A percentile compares a stretch with the other conserved stretches of the same genome.
phyloP scores from a whole-genome alignment of 2,113 vertebrate genomes.

The Hystrix brachyura region DNA sequence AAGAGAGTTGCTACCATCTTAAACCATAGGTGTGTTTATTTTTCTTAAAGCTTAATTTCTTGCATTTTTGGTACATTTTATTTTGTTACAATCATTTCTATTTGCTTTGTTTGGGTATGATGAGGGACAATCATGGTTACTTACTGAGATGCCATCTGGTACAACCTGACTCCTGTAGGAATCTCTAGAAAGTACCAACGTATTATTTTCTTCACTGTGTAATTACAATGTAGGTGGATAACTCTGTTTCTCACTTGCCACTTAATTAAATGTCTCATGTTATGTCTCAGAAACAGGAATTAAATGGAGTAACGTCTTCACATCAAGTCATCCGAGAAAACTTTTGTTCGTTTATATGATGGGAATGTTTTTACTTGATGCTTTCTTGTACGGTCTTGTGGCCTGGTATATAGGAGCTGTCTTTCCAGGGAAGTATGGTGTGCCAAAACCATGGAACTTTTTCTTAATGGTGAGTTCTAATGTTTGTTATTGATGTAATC shows the following conservation, averaged over 20 bases:
- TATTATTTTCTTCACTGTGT: background rate
- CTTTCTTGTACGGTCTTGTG: slow-evolving; percentile 92
- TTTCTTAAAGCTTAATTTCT: slow-evolving; percentile 11
- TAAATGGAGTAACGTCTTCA: slow-evolving; percentile 94
- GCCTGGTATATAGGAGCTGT: slow-evolving; percentile 96
- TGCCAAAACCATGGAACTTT: slow-evolving; percentile 96
- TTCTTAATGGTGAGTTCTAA: slow-evolving; percentile 92
- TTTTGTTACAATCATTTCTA: slow-evolving; percentile 28
- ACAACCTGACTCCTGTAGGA: slow-evolving; percentile 26
- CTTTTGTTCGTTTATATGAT: slow-evolving; percentile 94
- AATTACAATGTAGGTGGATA: slow-evolving; percentile 26
- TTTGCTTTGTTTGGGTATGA: background rate
- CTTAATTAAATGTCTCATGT: slow-evolving; percentile 8
- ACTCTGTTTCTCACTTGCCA: background rate
- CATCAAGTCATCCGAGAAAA: slow-evolving; percentile 90
- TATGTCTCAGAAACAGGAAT: slow-evolving; percentile 91
- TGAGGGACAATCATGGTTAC: background rate
- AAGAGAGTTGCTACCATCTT: background rate
- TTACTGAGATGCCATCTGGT: background rate
- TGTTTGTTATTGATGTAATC: background rate
- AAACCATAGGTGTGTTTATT: background rate
- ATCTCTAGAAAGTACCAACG: background rate
- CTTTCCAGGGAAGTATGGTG: slow-evolving; percentile 96
- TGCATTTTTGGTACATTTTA: background rate
- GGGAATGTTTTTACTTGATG: slow-evolving; percentile 93